A percentile compares a stretch with the other conserved stretches of the same genome.
phyloP scores from a whole-genome alignment of 2,113 vertebrate species.

The Alosa alosa region DNA sequence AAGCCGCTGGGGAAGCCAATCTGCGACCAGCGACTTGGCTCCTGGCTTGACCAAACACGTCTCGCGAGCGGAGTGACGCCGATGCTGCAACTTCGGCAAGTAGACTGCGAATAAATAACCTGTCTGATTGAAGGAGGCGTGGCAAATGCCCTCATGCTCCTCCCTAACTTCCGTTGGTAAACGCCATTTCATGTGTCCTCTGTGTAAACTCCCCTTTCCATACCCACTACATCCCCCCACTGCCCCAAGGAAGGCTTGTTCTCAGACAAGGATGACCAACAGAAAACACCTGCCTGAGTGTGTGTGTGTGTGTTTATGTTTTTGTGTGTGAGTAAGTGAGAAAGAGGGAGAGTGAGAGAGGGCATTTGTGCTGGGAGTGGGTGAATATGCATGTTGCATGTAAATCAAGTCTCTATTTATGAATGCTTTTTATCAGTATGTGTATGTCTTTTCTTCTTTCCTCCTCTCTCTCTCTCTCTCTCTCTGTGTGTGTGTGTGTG shows the following conservation, averaged over 20 bases:
- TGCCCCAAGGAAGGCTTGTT: not conserved
- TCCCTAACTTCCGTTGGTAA: too few species aligned
- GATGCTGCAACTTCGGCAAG: too few species aligned
- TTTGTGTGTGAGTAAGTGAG: not conserved
- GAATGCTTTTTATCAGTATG: not conserved
- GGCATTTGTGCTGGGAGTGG: not conserved
- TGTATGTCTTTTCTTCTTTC: not conserved
- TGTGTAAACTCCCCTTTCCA: not conserved
- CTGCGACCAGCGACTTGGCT: too few species aligned
- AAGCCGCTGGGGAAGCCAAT: too few species aligned
- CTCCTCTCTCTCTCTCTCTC: too few species aligned
- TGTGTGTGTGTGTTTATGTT: slow-evolving; percentile 3
- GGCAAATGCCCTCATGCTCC: too few species aligned
- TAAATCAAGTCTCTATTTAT: not conserved
- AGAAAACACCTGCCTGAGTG: slow-evolving; percentile 11
- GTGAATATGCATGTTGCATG: too few species aligned
- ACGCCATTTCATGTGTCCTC: not conserved
- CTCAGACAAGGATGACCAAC: not conserved
- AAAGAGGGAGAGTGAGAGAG: not conserved
- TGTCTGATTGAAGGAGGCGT: too few species aligned
- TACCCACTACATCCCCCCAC: not conserved
- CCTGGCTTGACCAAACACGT: too few species aligned
- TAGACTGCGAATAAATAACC: too few species aligned
- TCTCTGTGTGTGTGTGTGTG: not conserved
- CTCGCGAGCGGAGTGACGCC: too few species aligned